Evolutionary conservation across 2,797 vertebrate species (phyloP), one percentile per base, ranked within the genome.

Genomic region (Labeo calbasu): DNA sequence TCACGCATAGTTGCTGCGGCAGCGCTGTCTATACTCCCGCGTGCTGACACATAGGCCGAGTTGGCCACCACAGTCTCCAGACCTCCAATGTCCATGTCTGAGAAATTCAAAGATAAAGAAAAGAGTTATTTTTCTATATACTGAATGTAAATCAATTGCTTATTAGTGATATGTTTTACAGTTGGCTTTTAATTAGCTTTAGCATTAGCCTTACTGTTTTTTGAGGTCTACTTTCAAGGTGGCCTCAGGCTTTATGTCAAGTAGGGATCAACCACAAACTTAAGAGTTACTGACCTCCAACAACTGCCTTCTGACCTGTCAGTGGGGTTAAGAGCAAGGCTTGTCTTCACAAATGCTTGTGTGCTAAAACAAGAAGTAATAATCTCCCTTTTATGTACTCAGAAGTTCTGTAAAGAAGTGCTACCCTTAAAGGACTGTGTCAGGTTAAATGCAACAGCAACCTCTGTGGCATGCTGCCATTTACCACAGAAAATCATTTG

Each of bases 11-110:
- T 23, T 1, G 91, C 88, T 0, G 92, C 93, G 0, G 92, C 86
- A 0, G 79, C 19, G 6, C 91, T 92, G 0, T 95, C 94, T 61
- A 92, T 7, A 14, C 93, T 94, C 72, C 93, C 92, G 0, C 94
- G 91, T 48, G 95, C 94, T 1, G 94, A 94, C 72, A 96, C 93
- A 0, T 95, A 95, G 82, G 94, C 95, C 1, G 93, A 95, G 89
- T 96, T 96, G n/a, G 95, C 94, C 93, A 96, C 94, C 86, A 95
- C 93, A 0, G 93, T 95, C 88, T 95, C 94, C 92, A 95, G 88
- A 80, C 93, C 94, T 13, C 95, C 93, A 6, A 95, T 91, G 83
- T 96, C 95, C 94, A 95, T 95, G 83, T 48, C 85, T 88, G 78
- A 32, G 28, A 63, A 48, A 85, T 48, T 88, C 68, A 88, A n/a